Evolutionary conservation across 2,797 vertebrate species (phyloP), one percentile per base, ranked within the genome.

Genomic region (Dallia pectoralis): DNA sequence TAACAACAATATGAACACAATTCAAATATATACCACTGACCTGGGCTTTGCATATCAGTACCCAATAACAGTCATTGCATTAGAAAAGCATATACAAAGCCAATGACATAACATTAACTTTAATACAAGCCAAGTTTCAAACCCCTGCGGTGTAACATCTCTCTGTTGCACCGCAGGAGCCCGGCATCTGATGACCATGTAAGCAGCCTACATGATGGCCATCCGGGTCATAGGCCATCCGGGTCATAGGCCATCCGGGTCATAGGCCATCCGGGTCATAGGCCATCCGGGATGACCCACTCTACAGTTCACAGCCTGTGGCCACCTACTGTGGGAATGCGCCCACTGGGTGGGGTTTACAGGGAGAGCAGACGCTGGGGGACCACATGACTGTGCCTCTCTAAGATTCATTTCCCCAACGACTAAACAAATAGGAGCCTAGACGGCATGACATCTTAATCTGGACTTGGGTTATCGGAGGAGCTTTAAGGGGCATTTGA

Each of bases 301-400:
- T 73, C 73, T 77, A 69, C 73, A 79, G 36, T 71, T 69, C 63
- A 71, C 4, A 36, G 67, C 72, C 70, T 3, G n/a, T 53, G 76
- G 74, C 25, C 29, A 67, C 25, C 22, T 25, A 53, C 69, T 59
- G 22, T 32, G 63, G 74, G 48, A 62, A 70, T 75, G 68, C 66
- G 48, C 32, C 16, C 25, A 44, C 68, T 32, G 22, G 70, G 66
- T 47, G 63, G 16, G 30, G 53, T 29, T 11, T 18, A 33, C 22
- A 71, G 44, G 27, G 67, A 29, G 2, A 9, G 48, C 49, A 49
- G 53, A n/a, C 47, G 19, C 16, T 14, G 22, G 40, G 47, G 12
- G n/a, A 48, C 19, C 16, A 69, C 40, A 8, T 75, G 68, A 29
- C 53, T 53, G 22, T 30, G 44, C 14, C 33, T n/a, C 33, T n/a